Conservation (phyloP, 2,797 vertebrate genomes). For the Parambassis ranga region DNA sequence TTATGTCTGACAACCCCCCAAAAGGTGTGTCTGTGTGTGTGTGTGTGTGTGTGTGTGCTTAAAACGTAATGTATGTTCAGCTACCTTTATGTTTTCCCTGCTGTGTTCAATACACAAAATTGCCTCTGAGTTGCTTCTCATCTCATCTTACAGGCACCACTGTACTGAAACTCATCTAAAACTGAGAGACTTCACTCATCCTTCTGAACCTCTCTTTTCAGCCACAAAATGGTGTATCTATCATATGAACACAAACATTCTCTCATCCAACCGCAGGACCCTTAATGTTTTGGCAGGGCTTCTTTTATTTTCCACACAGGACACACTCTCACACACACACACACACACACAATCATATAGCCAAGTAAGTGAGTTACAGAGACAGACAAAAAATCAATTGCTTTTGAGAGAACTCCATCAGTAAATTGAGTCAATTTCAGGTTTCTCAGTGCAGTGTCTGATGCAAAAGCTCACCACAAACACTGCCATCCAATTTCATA, state of each 20-base stretch:
- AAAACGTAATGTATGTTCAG: background rate
- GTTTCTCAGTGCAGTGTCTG: slow-evolving; percentile 50
- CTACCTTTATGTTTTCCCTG: background rate
- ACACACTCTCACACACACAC: no score
- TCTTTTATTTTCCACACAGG: slow-evolving; percentile 26
- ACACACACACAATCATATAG: slow-evolving; percentile 17
- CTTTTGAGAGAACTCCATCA: slow-evolving; percentile 67
- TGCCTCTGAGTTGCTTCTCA: slow-evolving; percentile 24
- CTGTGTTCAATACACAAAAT: slow-evolving; percentile 37
- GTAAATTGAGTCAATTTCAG: slow-evolving; percentile 69
- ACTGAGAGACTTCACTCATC: slow-evolving; percentile 46
- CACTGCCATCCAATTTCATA: slow-evolving; percentile 60
- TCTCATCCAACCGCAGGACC: slow-evolving; percentile 3
- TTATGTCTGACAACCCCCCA: slow-evolving; percentile 15
- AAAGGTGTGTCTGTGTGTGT: background rate
- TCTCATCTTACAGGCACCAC: slow-evolving; percentile 17
- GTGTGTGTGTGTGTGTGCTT: background rate
- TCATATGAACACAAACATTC: slow-evolving; percentile 29
- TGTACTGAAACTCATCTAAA: slow-evolving; percentile 25
- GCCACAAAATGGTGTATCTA: slow-evolving; percentile 18
- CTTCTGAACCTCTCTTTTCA: slow-evolving; percentile 7
- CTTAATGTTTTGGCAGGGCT: slow-evolving; percentile 14
- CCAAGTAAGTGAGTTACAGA: slow-evolving; percentile 44
- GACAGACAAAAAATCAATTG: slow-evolving; percentile 56
- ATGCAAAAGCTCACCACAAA: slow-evolving; percentile 61